Percentiles rank a stretch among this genome's conserved stretches.
Evolutionary conservation across 2,888 invertebrate species (phyloP).

Genomic region (Fabriciana adippe): DNA sequence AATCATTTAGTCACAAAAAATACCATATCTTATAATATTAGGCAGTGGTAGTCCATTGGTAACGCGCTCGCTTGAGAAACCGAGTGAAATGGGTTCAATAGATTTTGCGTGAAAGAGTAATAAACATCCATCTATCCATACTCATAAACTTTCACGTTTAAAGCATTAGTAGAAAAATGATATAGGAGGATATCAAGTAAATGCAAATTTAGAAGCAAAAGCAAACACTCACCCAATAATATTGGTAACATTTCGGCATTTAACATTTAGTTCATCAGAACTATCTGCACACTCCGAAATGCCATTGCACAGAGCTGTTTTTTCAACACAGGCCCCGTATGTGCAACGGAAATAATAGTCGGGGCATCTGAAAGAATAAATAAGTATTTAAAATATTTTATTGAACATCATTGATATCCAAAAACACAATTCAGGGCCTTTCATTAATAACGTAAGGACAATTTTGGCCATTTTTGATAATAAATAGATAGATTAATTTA

Average conservation of each 20-base stretch:
- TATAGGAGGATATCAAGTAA: neutral
- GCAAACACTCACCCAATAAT: slow-evolving; percentile 48
- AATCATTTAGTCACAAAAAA: neutral
- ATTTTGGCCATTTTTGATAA: too few species aligned
- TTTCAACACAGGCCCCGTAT: slow-evolving; percentile 53
- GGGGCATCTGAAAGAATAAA: slow-evolving; percentile 31
- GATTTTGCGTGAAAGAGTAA: too few species aligned
- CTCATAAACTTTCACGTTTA: too few species aligned
- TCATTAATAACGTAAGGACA: too few species aligned
- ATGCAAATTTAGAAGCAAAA: neutral
- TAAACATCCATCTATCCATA: too few species aligned
- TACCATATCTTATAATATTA: too few species aligned
- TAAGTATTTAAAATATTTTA: neutral
- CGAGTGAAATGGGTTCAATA: too few species aligned
- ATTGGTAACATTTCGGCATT: slow-evolving; percentile 59
- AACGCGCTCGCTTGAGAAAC: too few species aligned
- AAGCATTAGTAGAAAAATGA: neutral
- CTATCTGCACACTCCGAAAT: slow-evolving; percentile 66
- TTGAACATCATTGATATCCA: too few species aligned
- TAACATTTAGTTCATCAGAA: slow-evolving; percentile 67
- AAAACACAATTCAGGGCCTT: neutral
- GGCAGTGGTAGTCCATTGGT: too few species aligned
- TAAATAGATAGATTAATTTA: too few species aligned
- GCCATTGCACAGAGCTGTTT: slow-evolving; percentile 46
- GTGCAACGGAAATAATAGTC: slow-evolving; percentile 57